These are phyloP conservation scores for Acanthosepion esculentum DNA, from an alignment of 2,888 invertebrate genomes.

Conservation along the genomic window DNA sequence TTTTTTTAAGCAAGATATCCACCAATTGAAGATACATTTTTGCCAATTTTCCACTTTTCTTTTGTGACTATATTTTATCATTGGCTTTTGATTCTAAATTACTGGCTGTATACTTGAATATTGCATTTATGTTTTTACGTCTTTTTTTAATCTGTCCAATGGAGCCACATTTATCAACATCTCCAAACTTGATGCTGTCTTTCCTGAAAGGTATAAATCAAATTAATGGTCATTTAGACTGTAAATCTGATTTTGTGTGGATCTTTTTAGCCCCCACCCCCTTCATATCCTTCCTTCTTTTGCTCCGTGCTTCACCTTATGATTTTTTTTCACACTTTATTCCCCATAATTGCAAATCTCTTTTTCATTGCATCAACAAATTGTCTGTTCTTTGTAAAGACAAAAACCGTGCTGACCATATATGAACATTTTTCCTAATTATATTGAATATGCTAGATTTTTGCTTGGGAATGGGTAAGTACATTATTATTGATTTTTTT, in stretches of 20 bases:
- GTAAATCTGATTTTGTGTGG: not conserved
- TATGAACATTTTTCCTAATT: not conserved
- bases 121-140: too few species aligned
- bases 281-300: too few species aligned
- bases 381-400: not conserved
- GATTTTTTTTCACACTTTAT: not conserved
- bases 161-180: conserved; percentile 11
- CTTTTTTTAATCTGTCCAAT: not conserved
- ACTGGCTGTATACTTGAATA: not conserved
- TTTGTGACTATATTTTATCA: not conserved
- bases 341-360: conserved; percentile 33
- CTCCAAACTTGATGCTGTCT: conserved; percentile 33
- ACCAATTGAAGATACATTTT: too few species aligned
- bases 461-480: too few species aligned
- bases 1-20: too few species aligned
- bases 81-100: not conserved
- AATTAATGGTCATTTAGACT: conserved; percentile 20
- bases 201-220: not conserved
- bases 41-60: too few species aligned
- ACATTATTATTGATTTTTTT: too few species aligned
- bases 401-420: not conserved
- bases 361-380: conserved; percentile 33
- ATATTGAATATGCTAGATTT: too few species aligned
- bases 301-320: not conserved
- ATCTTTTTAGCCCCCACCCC: not conserved